These are phyloP conservation scores for Keiferia lycopersicella DNA, from an alignment of 2,888 invertebrate genomes.

Conservation along the genomic window DNA sequence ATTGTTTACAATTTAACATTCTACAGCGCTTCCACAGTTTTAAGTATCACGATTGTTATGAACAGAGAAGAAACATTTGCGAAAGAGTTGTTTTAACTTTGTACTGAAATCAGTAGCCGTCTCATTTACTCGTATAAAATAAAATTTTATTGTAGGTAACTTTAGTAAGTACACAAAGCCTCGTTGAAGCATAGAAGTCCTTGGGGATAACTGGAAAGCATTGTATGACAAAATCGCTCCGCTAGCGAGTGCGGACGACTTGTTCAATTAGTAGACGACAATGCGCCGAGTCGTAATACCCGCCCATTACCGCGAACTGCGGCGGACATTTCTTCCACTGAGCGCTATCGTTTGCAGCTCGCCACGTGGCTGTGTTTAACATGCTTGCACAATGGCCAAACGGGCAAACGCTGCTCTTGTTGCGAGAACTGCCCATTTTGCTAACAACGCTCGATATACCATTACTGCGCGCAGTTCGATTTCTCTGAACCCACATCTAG, in stretches of 20 bases:
- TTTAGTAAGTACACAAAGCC: neutral
- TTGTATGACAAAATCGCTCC: slow-evolving; percentile 7
- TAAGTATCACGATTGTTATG: too few relatives aligned
- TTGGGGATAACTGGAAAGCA: neutral
- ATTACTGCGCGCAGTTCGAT: slow-evolving; percentile 1
- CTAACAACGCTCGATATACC: slow-evolving; percentile 16
- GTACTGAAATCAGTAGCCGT: neutral
- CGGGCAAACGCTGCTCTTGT: slow-evolving; percentile 9
- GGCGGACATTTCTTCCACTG: slow-evolving; percentile 16
- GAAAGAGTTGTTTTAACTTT: neutral
- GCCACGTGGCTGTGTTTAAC: slow-evolving; percentile 27
- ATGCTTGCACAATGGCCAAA: slow-evolving; percentile 29
- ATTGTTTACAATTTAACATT: slow-evolving; percentile 5
- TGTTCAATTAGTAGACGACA: slow-evolving; percentile 26
- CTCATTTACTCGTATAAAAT: neutral
- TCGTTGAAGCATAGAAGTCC: slow-evolving; percentile 6
- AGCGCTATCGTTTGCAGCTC: slow-evolving; percentile 25
- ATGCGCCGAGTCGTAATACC: slow-evolving; percentile 21
- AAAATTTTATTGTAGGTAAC: neutral
- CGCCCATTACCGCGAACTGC: slow-evolving; percentile 23
- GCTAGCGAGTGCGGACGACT: slow-evolving; percentile 2
- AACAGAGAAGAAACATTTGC: neutral
- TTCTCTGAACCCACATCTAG: slow-evolving; percentile 8
- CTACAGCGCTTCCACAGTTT: neutral
- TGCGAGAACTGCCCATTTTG: slow-evolving; percentile 25